These are phyloP conservation scores for Sussaba pulchella DNA, from an alignment of 2,888 invertebrate genomes.

Conservation along the genomic window DNA sequence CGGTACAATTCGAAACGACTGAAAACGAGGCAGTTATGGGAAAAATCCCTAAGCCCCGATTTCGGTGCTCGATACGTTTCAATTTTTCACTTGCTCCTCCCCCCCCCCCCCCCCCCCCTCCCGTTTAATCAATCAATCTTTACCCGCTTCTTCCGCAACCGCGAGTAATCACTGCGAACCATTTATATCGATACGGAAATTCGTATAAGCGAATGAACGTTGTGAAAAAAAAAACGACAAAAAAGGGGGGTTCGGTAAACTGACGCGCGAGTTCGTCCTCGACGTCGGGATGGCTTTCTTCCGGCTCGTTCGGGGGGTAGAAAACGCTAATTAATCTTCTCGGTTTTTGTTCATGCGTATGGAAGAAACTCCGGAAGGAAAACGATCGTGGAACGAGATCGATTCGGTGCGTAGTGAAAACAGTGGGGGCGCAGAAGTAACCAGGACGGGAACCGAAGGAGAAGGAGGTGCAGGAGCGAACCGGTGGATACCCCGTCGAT, in stretches of 20 bases:
- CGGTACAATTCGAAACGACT: neutral
- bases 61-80: conserved; percentile 10
- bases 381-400: conserved; percentile 41
- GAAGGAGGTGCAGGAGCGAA: conserved; percentile 41
- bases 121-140: no score
- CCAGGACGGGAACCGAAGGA: conserved; percentile 5
- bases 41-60: neutral
- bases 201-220: neutral
- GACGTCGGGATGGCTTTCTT: neutral
- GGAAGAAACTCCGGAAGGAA: conserved; percentile 39
- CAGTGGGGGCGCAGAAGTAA: conserved; percentile 20
- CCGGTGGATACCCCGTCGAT: conserved; percentile 59
- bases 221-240: conserved; percentile 2
- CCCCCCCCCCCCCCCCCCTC: neutral
- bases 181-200: neutral
- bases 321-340: conserved; percentile 51
- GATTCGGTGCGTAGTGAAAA: conserved; percentile 33
- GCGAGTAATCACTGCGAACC: neutral
- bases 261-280: neutral
- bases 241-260: neutral
- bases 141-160: no score
- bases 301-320: neutral
- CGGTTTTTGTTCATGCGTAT: conserved; percentile 9
- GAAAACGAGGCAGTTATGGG: conserved; percentile 3
- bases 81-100: conserved; percentile 18